Evolutionary conservation across 1,140 invertebrate species (phyloP).

Genomic region (Andrena cerasifolii): DNA sequence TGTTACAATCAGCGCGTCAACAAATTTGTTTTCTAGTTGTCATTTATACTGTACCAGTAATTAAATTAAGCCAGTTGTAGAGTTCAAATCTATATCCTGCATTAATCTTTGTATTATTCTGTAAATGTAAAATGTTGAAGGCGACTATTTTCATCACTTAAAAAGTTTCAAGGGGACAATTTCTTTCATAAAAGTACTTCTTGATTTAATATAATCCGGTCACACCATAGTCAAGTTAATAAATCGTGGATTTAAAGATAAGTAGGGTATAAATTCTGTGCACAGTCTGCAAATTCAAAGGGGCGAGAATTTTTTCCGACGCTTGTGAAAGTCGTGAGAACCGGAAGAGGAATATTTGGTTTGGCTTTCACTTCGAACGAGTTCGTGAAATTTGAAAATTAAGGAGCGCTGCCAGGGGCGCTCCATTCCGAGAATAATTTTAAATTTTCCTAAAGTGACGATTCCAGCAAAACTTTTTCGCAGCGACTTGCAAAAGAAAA

Average conservation of each 20-base stretch:
- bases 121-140: not conserved
- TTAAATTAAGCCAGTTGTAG: too few species aligned
- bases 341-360: not conserved
- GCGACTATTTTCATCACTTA: not conserved
- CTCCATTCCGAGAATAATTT: constrained; percentile 16
- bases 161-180: not conserved
- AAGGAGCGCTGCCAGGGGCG: not conserved
- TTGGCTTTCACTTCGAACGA: constrained; percentile 8
- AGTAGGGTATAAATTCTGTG: not conserved
- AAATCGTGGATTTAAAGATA: constrained; percentile 3
- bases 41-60: too few species aligned
- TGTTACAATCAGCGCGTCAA: too few species aligned
- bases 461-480: not conserved
- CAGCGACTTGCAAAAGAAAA: not conserved
- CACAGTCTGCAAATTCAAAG: not conserved
- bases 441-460: not conserved
- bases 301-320: not conserved
- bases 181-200: not conserved
- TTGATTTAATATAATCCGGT: not conserved
- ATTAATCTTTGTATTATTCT: too few species aligned
- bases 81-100: too few species aligned
- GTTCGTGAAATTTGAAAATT: constrained; percentile 5
- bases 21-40: too few species aligned
- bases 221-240: not conserved
- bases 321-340: not conserved